Evolutionary conservation across 2,888 invertebrate genomes (phyloP).

Genomic region (Latrodectus hesperus): DNA sequence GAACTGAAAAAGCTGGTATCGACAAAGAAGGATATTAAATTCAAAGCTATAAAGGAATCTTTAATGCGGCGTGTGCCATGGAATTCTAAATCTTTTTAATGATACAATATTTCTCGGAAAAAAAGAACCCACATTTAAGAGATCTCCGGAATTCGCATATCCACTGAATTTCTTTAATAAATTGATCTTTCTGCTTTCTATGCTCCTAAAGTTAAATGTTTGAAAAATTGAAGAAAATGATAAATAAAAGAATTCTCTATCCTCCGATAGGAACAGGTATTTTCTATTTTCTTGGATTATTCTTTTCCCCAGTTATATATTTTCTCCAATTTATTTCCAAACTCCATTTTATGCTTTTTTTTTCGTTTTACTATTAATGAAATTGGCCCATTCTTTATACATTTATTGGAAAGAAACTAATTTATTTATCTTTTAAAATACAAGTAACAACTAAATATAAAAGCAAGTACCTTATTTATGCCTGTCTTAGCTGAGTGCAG

Average conservation of each 20-base stretch:
- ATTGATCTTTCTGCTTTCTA: slow-evolving; percentile 36
- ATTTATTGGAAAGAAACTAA: slow-evolving; percentile 8
- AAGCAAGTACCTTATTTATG: too few relatives aligned
- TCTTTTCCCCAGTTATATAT: neutral
- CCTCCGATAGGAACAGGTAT: slow-evolving; percentile 28
- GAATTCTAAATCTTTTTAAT: slow-evolving; percentile 43
- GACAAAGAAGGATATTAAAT: slow-evolving; percentile 10
- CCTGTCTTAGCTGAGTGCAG: too few relatives aligned
- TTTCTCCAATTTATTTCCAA: neutral
- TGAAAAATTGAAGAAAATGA: slow-evolving; percentile 18
- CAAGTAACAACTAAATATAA: too few relatives aligned
- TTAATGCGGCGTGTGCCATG: slow-evolving; percentile 22
- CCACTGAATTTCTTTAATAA: slow-evolving; percentile 34
- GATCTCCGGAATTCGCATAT: slow-evolving; percentile 14
- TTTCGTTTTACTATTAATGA: slow-evolving; percentile 32
- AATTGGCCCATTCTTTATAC: slow-evolving; percentile 21
- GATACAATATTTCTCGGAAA: neutral
- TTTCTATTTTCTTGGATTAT: slow-evolving; percentile 14
- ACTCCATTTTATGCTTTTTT: slow-evolving; percentile 25
- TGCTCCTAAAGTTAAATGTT: slow-evolving; percentile 18
- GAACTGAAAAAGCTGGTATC: neutral
- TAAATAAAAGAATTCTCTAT: slow-evolving; percentile 6
- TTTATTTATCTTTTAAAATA: too few relatives aligned
- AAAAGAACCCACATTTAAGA: slow-evolving; percentile 1
- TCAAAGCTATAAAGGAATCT: slow-evolving; percentile 23